Evolutionary conservation across 2,797 vertebrate genomes (phyloP).

Genomic region (Miichthys miiuy): DNA sequence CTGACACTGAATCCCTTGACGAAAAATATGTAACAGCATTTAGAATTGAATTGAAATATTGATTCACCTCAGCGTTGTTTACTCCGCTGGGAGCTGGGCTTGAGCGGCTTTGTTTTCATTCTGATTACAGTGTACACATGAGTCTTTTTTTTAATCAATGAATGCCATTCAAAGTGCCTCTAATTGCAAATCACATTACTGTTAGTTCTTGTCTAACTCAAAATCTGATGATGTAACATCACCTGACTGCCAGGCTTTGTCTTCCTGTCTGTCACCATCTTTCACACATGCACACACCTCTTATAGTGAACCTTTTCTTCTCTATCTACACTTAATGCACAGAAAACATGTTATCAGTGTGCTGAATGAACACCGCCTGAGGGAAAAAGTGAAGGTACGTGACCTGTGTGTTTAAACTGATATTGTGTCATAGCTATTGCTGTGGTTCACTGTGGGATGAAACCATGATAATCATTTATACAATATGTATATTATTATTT

Average conservation of each 20-base stretch:
- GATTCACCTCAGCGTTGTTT: constrained; percentile 29
- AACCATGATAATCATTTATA: not conserved
- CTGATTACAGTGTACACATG: constrained; percentile 36
- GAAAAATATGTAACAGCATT: constrained; percentile 23
- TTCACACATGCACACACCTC: not conserved
- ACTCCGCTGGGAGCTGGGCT: not conserved
- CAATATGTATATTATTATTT: not conserved
- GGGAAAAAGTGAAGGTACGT: not conserved
- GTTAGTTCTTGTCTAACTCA: constrained; percentile 19
- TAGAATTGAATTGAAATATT: constrained; percentile 48
- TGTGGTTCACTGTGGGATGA: not conserved
- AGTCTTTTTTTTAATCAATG: constrained; percentile 43
- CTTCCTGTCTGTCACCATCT: not conserved
- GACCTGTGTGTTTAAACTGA: constrained; percentile 2
- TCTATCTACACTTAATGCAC: not conserved
- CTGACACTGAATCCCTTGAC: constrained; percentile 5
- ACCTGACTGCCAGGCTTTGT: not conserved
- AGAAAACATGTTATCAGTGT: constrained; percentile 17
- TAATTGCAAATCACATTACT: constrained; percentile 18
- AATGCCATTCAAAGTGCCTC: constrained; percentile 25
- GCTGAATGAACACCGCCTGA: not conserved
- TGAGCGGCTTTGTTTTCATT: constrained; percentile 36
- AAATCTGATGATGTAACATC: not conserved
- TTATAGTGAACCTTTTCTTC: not conserved
- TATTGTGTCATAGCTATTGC: not conserved